Base-by-base conservation (phyloP, 2,888 invertebrate species). In the Schizotus pectinicornis region DNA sequence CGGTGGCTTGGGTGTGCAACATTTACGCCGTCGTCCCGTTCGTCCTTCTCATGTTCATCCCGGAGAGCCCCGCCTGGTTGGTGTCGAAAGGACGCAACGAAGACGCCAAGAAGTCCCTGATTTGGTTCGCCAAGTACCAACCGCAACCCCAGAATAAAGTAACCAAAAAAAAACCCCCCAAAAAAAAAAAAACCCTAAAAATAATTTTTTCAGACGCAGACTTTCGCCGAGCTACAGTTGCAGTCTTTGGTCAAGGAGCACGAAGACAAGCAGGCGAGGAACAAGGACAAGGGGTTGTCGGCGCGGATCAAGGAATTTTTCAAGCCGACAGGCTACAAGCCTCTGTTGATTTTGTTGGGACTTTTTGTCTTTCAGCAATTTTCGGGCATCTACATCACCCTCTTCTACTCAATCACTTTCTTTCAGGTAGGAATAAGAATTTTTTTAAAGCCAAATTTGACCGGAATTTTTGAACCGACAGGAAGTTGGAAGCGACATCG, bases 361-460 rank as follows among this genome's bases (percentile, higher is more conserved):
- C 73, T 86, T 22, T 85, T 85, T 72, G 76, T 82, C 37, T 83
- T 85, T 67, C 86, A 86, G 72, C 85, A 86, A 65, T 84, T 84
- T 62, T 81, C 84, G 9, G 86, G 86, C 36, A 84, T 86, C 64
- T 86, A 86, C 65, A 83, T 85, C 7, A 85, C 84, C 0, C 77
- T 86, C n/a, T 86, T 85, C 73, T 86, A 84, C 70, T 84, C 85
- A 0, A 84, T 86, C 31, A 82, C 82, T 11, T 84, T 85, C 74
- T 84, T 85, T 64, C 73, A 83, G 74, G 84, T 84, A 72, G 70
- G 71, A 67, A n/a, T 14, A n/a, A 3, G 7, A 36, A 6, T 53
- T 22, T 45, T 41, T 42, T 7, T 14, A 39, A 38, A 42, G 34
- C 9, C 9, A 9, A 32, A n/a, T 5, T n/a, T n/a, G n/a, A n/a